Conservation (phyloP, 2,888 invertebrate genomes). For the Nomada fucata region DNA sequence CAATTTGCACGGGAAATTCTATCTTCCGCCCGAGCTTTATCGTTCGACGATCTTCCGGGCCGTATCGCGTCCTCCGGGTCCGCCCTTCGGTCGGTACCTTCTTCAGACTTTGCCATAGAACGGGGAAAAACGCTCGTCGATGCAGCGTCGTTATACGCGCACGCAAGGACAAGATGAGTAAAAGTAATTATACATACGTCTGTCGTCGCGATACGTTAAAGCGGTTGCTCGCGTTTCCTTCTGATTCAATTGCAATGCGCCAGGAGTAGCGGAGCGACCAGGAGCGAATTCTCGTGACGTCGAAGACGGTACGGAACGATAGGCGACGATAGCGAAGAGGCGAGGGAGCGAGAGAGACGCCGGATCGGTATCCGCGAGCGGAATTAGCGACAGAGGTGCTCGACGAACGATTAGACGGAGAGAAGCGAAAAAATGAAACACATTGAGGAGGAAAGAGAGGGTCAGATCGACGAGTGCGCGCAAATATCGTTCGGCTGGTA, state of each 20-base stretch:
- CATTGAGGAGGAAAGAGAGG: slow-evolving; percentile 27
- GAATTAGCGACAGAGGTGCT: slow-evolving; percentile 12
- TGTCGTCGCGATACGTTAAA: not conserved
- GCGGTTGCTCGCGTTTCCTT: not conserved
- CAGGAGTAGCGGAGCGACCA: slow-evolving; percentile 24
- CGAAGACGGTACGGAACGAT: not conserved
- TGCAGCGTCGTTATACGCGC: too few species aligned
- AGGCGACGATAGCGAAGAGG: not conserved
- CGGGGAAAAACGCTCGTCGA: too few species aligned
- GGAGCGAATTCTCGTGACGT: not conserved
- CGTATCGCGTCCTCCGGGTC: not conserved
- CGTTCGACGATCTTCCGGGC: not conserved
- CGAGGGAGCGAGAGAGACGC: not conserved
- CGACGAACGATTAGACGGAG: slow-evolving; percentile 1
- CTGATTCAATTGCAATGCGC: slow-evolving; percentile 28
- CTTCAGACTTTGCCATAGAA: too few species aligned
- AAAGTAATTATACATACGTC: too few species aligned
- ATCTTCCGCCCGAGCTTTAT: not conserved
- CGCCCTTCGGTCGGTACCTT: not conserved
- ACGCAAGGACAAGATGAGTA: too few species aligned
- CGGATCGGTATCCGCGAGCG: slow-evolving; percentile 18
- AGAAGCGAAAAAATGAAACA: slow-evolving; percentile 22
- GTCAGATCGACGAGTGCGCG: not conserved
- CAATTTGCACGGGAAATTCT: slow-evolving; percentile 15
- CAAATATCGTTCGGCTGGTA: slow-evolving; percentile 53